Evolutionary conservation across 2,888 invertebrate species (phyloP).

Genomic region (Eupithecia dodoneata): DNA sequence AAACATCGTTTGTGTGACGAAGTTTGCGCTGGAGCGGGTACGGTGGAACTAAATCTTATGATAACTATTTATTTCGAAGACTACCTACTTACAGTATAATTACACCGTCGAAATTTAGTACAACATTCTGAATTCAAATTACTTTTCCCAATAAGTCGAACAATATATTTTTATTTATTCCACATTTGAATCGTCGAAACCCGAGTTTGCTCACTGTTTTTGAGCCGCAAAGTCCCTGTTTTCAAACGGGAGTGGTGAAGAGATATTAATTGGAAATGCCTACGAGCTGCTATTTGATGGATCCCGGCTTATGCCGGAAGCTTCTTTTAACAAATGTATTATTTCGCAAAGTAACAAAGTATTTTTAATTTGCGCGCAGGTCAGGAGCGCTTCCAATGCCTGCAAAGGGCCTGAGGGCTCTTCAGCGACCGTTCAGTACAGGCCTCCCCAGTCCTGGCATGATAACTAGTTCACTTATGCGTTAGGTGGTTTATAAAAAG

Average conservation of each 20-base stretch:
- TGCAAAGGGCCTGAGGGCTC: conserved; percentile 28
- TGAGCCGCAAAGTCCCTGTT: no score
- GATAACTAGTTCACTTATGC: conserved; percentile 8
- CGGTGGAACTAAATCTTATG: background rate
- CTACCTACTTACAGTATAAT: background rate
- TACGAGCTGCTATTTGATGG: background rate
- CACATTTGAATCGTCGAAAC: no score
- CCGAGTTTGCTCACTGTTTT: no score
- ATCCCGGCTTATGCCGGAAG: background rate
- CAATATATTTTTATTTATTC: no score
- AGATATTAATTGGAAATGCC: background rate
- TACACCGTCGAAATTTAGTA: no score
- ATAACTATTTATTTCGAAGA: background rate
- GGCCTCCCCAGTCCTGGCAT: conserved; percentile 37
- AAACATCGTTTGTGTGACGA: conserved; percentile 34
- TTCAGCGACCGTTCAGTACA: conserved; percentile 41
- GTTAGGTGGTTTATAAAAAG: background rate
- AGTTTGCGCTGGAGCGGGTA: conserved; percentile 21
- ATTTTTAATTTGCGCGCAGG: conserved; percentile 34
- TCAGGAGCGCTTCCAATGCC: conserved; percentile 35
- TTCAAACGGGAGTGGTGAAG: no score
- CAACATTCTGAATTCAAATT: no score
- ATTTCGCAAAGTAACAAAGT: conserved; percentile 20
- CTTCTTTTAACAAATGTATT: background rate
- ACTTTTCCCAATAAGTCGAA: no score